Percentiles rank a stretch among this genome's conserved stretches.
Evolutionary conservation across 2,797 vertebrate genomes (phyloP).

Genomic region (Molossus alvarezi): DNA sequence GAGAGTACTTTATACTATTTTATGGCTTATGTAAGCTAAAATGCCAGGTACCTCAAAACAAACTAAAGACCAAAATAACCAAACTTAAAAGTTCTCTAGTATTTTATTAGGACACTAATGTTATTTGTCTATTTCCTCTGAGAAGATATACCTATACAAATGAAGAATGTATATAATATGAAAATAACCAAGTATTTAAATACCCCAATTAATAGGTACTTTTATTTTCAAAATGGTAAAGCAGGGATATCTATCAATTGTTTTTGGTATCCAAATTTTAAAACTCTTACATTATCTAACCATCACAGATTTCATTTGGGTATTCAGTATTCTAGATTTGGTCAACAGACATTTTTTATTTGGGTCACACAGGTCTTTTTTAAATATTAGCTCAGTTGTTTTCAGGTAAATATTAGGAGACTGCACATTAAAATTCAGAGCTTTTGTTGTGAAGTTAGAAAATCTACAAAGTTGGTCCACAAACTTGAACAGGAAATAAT

Average conservation of each 20-base stretch:
- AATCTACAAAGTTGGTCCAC: not conserved
- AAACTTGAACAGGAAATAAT: not conserved
- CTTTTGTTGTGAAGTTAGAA: not conserved
- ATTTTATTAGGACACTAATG: constrained; percentile 19
- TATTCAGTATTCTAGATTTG: not conserved
- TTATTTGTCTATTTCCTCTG: not conserved
- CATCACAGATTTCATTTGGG: not conserved
- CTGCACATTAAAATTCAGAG: not conserved
- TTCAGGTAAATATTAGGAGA: not conserved
- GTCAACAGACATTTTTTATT: not conserved
- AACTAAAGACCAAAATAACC: not conserved
- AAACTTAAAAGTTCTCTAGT: constrained; percentile 10
- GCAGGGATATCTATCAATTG: not conserved
- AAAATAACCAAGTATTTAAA: constrained; percentile 20
- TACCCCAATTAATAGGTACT: not conserved
- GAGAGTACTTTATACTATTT: not conserved
- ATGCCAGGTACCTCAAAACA: not conserved
- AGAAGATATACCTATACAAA: not conserved
- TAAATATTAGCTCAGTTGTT: not conserved
- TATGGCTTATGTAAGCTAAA: not conserved
- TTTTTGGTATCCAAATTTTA: not conserved
- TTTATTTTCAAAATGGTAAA: not conserved
- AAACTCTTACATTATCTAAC: not conserved
- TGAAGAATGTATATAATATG: not conserved
- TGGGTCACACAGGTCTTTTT: not conserved